phyloP scores from a whole-genome alignment of 2,113 vertebrate species.

The Pelvicachromis taeniatus region DNA sequence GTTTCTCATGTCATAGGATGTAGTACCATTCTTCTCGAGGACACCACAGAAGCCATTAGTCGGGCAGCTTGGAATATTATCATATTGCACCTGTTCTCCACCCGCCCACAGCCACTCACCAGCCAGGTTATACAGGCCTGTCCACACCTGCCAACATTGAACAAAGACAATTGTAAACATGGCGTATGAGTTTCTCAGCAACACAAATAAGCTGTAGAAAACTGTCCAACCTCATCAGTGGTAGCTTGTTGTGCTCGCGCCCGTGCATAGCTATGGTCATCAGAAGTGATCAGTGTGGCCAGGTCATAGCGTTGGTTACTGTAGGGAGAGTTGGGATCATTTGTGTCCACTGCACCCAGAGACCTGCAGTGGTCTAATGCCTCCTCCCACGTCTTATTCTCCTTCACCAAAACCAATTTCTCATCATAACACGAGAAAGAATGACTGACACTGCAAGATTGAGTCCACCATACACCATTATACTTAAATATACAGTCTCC shows the following conservation, averaged over 20 bases:
- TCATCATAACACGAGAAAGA: no score
- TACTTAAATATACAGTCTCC: no score
- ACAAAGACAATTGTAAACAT: not conserved
- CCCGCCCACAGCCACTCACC: not conserved
- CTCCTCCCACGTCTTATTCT: not conserved
- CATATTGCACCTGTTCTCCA: not conserved
- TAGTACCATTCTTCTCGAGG: not conserved
- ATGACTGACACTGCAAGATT: no score
- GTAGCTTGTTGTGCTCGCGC: not conserved
- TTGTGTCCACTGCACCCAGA: not conserved
- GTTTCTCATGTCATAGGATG: not conserved
- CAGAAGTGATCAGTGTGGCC: not conserved
- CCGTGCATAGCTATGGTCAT: not conserved
- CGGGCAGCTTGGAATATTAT: not conserved
- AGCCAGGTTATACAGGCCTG: not conserved
- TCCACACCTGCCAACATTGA: constrained; percentile 5
- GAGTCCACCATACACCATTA: no score
- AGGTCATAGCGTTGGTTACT: not conserved
- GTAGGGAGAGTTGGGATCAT: not conserved
- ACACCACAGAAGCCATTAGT: not conserved
- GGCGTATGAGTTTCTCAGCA: not conserved
- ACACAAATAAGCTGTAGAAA: fast-evolving
- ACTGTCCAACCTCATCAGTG: not conserved
- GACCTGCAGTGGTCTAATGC: not conserved
- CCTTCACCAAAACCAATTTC: not conserved